Evolutionary conservation across 2,797 vertebrate species (phyloP), one percentile per base, ranked within the genome.

Genomic region (Varecia variegata): DNA sequence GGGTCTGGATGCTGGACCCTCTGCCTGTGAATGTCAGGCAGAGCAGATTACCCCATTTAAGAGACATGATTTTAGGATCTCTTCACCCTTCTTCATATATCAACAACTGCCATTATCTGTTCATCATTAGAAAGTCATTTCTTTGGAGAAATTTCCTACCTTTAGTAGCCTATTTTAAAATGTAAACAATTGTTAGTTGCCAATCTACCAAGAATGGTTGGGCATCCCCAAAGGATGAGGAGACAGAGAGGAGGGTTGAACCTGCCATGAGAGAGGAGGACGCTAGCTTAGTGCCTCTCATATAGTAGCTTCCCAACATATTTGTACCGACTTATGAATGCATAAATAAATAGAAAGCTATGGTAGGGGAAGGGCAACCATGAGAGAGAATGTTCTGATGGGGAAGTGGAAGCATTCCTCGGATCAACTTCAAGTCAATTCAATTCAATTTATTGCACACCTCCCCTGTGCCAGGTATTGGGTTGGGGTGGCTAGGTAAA

Each of bases 111-210:
- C 68, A 45, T 45, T 83, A 60, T 83, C 90, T 47, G 76, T 32
- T 88, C 73, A 25, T 60, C 11, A 40, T 54, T 74, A 80, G 35
- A 90, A 96, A 96, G 60, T 82, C 56, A n/a, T 77, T 90, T 89
- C 52, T 94, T 93, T 76, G 18, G 92, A 79, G 47, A 93, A 77
- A 90, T 65, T 70, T 68, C 82, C 67, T 88, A 67, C 62, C 27
- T 94, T 92, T 35, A 7, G 27, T 65, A 76, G 83, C 58, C 15
- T 80, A 35, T 88, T 97, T 96, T 45, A 92, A 91, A 95, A 97
- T 80, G 76, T 83, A 92, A 95, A 83, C 81, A 70, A 73, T 58
- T 52, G 7, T 73, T 76, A 73, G 23, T 81, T 50, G 82, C 32
- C 2, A 45, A 70, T 35, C 1, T 15, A 56, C 52, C 45, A 65